phyloP scores from a whole-genome alignment of 1,140 invertebrate species.

The Druon quercuslanigerum region DNA sequence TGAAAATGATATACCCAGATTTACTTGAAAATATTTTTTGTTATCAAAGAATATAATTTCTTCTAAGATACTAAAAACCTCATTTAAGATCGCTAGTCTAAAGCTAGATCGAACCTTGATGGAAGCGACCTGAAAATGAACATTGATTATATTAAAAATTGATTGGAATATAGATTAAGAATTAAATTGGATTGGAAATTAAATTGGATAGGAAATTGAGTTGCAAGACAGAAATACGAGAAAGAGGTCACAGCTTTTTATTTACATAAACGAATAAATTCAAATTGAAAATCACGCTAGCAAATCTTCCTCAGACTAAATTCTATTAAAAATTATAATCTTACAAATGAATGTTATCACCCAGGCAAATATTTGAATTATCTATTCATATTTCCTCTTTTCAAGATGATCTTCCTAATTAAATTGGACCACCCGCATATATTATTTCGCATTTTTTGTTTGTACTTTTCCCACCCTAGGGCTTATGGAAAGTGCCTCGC shows the following conservation, averaged over 20 bases:
- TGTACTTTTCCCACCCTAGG: neutral
- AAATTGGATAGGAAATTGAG: constrained; percentile 28
- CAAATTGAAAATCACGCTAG: constrained; percentile 5
- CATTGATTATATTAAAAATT: constrained; percentile 28
- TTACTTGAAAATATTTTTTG: no score
- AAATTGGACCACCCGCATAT: neutral
- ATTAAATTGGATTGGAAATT: constrained; percentile 28
- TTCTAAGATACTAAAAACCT: no score
- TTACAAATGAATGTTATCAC: neutral
- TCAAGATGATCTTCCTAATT: neutral
- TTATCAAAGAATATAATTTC: no score
- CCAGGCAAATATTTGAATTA: neutral
- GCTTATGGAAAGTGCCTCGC: neutral
- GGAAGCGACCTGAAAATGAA: neutral
- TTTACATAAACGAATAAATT: constrained; percentile 15
- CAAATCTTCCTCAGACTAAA: neutral
- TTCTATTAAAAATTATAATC: no score
- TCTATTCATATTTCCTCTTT: neutral
- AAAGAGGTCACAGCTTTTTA: constrained; percentile 1
- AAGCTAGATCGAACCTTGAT: no score
- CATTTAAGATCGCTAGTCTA: no score
- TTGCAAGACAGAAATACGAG: constrained; percentile 19
- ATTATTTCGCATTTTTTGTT: constrained; percentile 6
- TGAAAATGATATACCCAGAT: no score
- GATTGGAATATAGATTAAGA: constrained; percentile 31